Base-by-base conservation (phyloP, 2,797 vertebrate genomes). In the Leptatherina wallacei region DNA sequence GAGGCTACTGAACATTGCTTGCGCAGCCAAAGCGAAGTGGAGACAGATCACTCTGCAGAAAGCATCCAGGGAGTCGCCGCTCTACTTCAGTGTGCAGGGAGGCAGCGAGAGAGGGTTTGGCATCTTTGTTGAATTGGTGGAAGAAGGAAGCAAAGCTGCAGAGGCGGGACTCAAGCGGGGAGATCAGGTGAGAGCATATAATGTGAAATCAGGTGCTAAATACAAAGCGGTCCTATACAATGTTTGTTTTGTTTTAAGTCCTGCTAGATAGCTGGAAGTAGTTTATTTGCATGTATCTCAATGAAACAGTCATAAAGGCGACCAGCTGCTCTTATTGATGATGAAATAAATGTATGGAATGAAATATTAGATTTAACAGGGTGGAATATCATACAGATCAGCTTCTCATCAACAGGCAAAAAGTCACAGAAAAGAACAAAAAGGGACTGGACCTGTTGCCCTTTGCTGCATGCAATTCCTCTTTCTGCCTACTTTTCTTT, bases 11-110 rank as follows among this genome's bases (percentile, higher is more conserved):
- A 99, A 99, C 87, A 99, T 99, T 55, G 98, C 98, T 0, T 99
- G 97, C 65, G 96, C 98, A 16, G 98, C 98, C 76, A 99, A 99
- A 81, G 98, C 98, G 0, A 99, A 98, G 84, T 97, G 96, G 95
- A 94, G 98, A 80, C 97, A 98, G 84, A 94, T 98, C 75, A 97
- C 96, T 0, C 90, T 99, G 75, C 96, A 97, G 10, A 99, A 99
- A 84, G 93, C 94, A 0, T 96, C 96, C 44, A 92, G 96, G 70
- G 98, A 99, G 75, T 96, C 97, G 0, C 94, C 96, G 0, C 95
- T 99, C 30, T 89, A 93, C 88, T 98, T 99, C 91, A 95, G 90
- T 75, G 92, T 99, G 47, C 95, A 93, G 75, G 98, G 97, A 12
- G 98, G 98, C 85, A 97, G 95, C 4, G 98, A 99, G 84, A 95